Conservation (phyloP, 23 tunicate genomes). For the Ascidia mentula region DNA sequence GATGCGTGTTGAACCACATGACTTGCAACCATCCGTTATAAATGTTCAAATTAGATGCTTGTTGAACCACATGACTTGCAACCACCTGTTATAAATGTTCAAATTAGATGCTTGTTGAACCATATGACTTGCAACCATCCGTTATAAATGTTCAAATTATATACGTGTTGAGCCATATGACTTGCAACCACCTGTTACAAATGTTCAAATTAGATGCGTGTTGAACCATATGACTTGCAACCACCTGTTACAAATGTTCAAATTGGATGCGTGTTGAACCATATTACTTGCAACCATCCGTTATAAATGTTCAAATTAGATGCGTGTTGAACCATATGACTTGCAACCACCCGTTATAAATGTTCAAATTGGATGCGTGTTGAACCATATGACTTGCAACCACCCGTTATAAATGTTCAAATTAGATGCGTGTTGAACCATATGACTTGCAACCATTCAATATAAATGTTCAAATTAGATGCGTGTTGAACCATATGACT, state of each 20-base stretch:
- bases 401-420: too few species aligned
- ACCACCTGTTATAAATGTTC: too few species aligned
- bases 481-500: not conserved
- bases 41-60: too few species aligned
- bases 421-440: slow-evolving; percentile 19
- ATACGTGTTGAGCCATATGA: not conserved
- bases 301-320: too few species aligned
- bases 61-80: not conserved
- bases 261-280: slow-evolving; percentile 17
- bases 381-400: slow-evolving; percentile 10
- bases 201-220: too few species aligned
- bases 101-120: slow-evolving; percentile 20
- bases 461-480: too few species aligned
- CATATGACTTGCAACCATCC: slow-evolving; percentile 14
- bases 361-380: slow-evolving; percentile 26
- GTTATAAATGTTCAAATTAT: too few species aligned
- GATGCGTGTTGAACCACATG: slow-evolving; percentile 4
- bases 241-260: too few species aligned
- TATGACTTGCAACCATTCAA: slow-evolving; percentile 16
- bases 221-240: slow-evolving; percentile 5
- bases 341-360: too few species aligned
- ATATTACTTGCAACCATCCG: slow-evolving; percentile 15
- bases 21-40: too few species aligned
- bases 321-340: not conserved
- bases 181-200: too few species aligned